Evolutionary conservation across 2,113 vertebrate species (phyloP), one percentile per base, ranked within the genome.

Genomic region (Thunnus thynnus): DNA sequence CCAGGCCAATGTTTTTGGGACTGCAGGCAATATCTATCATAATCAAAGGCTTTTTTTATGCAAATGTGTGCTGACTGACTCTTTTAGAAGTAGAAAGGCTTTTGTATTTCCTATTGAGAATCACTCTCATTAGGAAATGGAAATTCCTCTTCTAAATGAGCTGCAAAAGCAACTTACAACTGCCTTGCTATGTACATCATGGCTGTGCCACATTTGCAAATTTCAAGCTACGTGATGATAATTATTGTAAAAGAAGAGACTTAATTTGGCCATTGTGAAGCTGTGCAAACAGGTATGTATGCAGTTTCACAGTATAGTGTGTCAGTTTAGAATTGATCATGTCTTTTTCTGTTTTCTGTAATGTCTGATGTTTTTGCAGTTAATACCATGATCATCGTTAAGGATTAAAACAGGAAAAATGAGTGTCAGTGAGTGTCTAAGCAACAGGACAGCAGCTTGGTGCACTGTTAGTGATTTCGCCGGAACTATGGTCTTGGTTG

Each of bases 11-110:
- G 82, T 90, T 90, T 86, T 92, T 84, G 50, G 86, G 77, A 89
- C 91, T 86, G 81, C 54, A 86, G 93, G 90, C 89, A 68, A 86
- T 89, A 93, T 90, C 87, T 86, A 84, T 90, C 87, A 77, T 50
- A 94, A 93, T 94, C 90, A 93, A 94, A 94, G 89, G 72, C 57
- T 80, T 91, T 82, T 68, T 92, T 86, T 82, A 92, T 93, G 86
- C 88, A 91, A 92, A 93, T 89, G 89, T 76, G 41, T 94, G 93
- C 91, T 91, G 90, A 93, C 89, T 91, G 83, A 88, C 91, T 88
- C 76, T 91, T 89, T 94, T 91, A 72, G 57, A 88, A 90, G 82
- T 81, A 86, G 63, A 87, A 86, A 85, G 27, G 63, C 80, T 89
- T 90, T 91, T 89, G 82, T 91, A 80, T 90, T 83, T 93, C 84